Percentiles rank a stretch among this genome's conserved stretches.
phyloP scores from a whole-genome alignment of 2,113 vertebrate species.

The Pygoscelis antarcticus region DNA sequence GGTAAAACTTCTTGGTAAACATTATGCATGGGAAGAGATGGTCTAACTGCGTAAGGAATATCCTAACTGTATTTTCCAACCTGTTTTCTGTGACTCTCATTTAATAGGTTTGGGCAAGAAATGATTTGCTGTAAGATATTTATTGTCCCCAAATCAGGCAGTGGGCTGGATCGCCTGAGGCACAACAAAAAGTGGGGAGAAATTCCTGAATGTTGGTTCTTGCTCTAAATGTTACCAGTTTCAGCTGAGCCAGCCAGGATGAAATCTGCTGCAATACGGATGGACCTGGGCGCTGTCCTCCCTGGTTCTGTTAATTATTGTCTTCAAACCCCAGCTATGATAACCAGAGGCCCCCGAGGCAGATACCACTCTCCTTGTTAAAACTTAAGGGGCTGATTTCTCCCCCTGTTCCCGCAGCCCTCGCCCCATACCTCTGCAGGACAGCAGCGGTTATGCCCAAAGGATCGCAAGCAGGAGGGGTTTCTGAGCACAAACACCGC shows the following conservation, averaged over 20 bases:
- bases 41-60: neutral
- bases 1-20: neutral
- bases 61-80: neutral
- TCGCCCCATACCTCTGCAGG: neutral
- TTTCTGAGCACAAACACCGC: neutral
- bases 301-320: too few species aligned
- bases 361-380: neutral
- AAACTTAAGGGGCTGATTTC: neutral
- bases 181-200: neutral
- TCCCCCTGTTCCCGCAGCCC: neutral
- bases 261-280: accelerated
- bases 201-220: neutral
- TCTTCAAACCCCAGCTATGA: neutral
- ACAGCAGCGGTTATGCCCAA: neutral
- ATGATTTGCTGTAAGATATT: neutral
- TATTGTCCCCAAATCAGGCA: neutral
- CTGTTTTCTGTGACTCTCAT: neutral
- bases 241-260: neutral
- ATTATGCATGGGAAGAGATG: neutral
- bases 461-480: accelerated
- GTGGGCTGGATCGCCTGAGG: accelerated
- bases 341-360: neutral
- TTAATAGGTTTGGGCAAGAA: neutral
- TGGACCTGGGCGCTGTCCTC: neutral
- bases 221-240: neutral